Evolutionary conservation across 2,888 invertebrate genomes (phyloP).

Genomic region (Gymnocheta viridis): DNA sequence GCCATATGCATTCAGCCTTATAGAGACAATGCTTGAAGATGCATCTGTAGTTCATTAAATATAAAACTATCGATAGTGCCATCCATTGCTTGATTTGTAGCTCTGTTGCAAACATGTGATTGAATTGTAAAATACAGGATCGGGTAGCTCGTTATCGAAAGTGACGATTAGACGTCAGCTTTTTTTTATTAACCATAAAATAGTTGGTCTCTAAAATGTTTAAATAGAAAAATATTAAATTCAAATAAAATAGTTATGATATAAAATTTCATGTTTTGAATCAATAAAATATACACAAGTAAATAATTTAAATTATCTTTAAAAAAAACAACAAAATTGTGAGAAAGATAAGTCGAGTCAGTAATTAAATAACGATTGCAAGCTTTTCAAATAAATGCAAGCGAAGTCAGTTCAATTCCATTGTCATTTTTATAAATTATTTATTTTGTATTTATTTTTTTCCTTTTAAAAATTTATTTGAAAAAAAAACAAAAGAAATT

Average conservation of each 20-base stretch:
- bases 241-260: not conserved
- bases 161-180: no score
- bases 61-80: no score
- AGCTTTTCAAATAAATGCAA: slow-evolving; percentile 11
- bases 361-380: not conserved
- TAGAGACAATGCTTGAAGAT: no score
- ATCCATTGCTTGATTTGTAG: no score
- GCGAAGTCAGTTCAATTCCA: not conserved
- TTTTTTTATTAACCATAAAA: no score
- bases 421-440: not conserved
- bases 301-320: not conserved
- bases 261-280: not conserved
- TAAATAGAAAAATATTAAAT: not conserved
- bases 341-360: not conserved
- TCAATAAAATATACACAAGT: not conserved
- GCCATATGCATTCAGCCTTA: no score
- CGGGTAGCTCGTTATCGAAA: no score
- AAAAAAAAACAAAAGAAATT: slow-evolving; percentile 50
- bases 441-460: not conserved
- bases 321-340: not conserved
- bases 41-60: no score
- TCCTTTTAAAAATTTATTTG: not conserved
- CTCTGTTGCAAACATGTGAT: no score
- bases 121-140: no score
- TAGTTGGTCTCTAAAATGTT: no score